Evolutionary conservation across 2,797 vertebrate genomes (phyloP).

Genomic region (Ptychadena robeensis): DNA sequence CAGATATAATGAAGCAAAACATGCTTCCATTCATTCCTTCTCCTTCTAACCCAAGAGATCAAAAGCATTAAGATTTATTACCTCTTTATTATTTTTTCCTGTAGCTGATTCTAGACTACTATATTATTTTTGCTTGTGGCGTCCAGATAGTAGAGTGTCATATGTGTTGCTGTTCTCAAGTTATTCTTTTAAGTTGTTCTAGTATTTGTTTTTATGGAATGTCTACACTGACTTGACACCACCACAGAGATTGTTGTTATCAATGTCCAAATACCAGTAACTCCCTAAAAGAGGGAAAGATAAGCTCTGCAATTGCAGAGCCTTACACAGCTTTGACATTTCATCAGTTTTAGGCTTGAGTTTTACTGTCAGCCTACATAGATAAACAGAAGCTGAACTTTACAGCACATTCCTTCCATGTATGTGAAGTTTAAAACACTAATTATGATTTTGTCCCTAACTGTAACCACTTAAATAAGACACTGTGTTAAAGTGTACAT

Average conservation of each 20-base stretch:
- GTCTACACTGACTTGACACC: conserved; percentile 75
- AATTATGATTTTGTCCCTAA: conserved; percentile 58
- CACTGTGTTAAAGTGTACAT: not conserved
- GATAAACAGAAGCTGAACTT: conserved; percentile 75
- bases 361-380: conserved; percentile 75
- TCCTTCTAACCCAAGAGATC: conserved; percentile 39
- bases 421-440: conserved; percentile 71
- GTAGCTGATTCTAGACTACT: conserved; percentile 9
- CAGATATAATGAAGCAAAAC: conserved; percentile 28
- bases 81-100: conserved; percentile 34
- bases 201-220: conserved; percentile 76
- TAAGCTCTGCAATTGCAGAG: conserved; percentile 68
- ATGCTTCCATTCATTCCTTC: conserved; percentile 42
- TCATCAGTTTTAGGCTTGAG: conserved; percentile 76
- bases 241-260: conserved; percentile 78
- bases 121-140: conserved; percentile 56
- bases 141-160: conserved; percentile 54
- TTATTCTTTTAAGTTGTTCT: conserved; percentile 64
- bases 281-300: conserved; percentile 78
- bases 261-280: conserved; percentile 79
- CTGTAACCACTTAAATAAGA: not conserved
- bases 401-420: conserved; percentile 77
- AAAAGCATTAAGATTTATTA: conserved; percentile 28
- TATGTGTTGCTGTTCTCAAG: conserved; percentile 42
- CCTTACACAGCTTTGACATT: conserved; percentile 73